Base-by-base conservation (phyloP, 1,140 invertebrate species). In the Himalopsyche phryganea region DNA sequence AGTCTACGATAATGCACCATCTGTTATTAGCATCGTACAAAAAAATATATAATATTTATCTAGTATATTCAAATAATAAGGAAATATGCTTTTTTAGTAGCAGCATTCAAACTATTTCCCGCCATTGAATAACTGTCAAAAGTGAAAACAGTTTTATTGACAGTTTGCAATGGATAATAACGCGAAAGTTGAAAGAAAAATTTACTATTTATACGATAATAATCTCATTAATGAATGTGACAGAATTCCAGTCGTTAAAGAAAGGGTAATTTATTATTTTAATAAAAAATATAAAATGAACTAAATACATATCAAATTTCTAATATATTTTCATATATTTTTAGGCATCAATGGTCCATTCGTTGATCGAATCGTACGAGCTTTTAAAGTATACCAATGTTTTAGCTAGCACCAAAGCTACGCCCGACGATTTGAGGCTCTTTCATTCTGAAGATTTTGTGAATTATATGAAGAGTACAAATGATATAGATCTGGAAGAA, bases 291-390 rank as follows among this genome's bases (percentile, higher is more conserved):
- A 42, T 6, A 9, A 11, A 9, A 6, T 6, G 6, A 6, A 42
- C 40, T 11, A 9, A 14, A 9, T 42, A 14, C 14, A 11, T 42
- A 6, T 42, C 6, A 6, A 14, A 6, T 9, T 42, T 42, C 15
- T 42, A 6, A 11, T 6, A 9, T 6, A 14, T 19, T 23, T 44
- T 14, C 46, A 17, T 36, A 20, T 55, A 33, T n/a, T n/a, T 58
- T 9, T 18, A 64, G 58, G 58, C 62, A 53, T 64, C 58, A 1
- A 59, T 64, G 54, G 62, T 64, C 6, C 58, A 64, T 47, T 50
- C 58, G 6, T 36, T 64, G 6, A 60, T 60, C 6, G 50, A 64
- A 33, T 60, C 62, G 10, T 64, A 58, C 15, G 54, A 54, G 1
- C 33, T 60, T n/a, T 45, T 64, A 20, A 15, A 58, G 52, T 28